phyloP scores from a whole-genome alignment of 2,113 vertebrate genomes.

The Hemiprocne comata region DNA sequence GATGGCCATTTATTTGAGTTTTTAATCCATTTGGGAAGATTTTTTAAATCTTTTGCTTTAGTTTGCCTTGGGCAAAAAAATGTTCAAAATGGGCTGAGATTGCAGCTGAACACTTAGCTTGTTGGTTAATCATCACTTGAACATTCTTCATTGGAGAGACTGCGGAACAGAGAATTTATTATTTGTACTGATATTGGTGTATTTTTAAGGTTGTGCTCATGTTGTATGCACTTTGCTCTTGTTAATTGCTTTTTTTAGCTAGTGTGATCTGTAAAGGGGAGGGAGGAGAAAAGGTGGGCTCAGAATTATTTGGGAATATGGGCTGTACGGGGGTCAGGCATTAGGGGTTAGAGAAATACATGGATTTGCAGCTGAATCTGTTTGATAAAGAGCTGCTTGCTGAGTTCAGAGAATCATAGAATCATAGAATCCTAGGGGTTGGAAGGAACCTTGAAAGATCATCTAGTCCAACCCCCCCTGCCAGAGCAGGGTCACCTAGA shows the following conservation, averaged over 20 bases:
- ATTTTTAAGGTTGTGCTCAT: background rate
- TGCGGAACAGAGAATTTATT: background rate
- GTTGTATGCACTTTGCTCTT: background rate
- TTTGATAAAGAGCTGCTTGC: background rate
- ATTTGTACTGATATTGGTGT: background rate
- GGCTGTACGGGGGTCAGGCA: background rate
- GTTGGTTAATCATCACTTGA: constrained; percentile 47
- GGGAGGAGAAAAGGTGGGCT: background rate
- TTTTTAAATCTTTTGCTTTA: constrained; percentile 15
- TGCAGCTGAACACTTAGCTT: constrained; percentile 10
- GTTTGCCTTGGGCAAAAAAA: constrained; percentile 28
- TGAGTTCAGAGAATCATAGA: no score
- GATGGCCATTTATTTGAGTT: constrained; percentile 23
- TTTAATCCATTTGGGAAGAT: constrained; percentile 7
- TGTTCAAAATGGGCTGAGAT: background rate
- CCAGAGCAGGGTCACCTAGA: no score
- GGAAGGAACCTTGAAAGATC: no score
- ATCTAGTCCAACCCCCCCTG: no score
- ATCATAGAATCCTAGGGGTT: no score
- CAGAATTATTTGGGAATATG: background rate
- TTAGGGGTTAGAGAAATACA: background rate
- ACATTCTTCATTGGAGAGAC: background rate
- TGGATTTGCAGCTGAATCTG: background rate
- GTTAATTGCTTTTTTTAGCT: background rate
- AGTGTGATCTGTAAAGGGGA: background rate